Conservation (phyloP, 1,140 invertebrate species). For the Pinna nobilis region DNA sequence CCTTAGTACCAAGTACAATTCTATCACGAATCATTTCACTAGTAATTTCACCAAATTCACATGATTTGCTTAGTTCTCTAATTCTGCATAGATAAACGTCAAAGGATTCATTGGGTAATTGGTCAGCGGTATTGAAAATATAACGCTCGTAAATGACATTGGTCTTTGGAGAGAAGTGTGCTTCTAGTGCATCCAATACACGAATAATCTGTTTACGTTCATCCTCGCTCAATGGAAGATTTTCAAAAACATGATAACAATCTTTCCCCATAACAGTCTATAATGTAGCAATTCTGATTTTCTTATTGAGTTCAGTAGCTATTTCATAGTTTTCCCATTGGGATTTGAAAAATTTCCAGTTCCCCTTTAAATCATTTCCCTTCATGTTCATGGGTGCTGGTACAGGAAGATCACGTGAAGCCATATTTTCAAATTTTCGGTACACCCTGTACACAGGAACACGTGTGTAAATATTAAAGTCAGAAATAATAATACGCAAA, state of each 20-base stretch:
- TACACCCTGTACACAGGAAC: too few relatives aligned
- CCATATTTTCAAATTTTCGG: not conserved
- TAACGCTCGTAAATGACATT: constrained; percentile 18
- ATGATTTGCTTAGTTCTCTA: not conserved
- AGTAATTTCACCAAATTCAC: not conserved
- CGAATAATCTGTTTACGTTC: not conserved
- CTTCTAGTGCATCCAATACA: constrained; percentile 5
- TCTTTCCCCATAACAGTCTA: constrained; percentile 17
- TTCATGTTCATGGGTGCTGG: too few relatives aligned
- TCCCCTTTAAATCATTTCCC: too few relatives aligned
- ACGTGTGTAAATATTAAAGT: not conserved
- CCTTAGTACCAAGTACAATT: not conserved
- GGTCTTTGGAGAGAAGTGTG: constrained; percentile 12
- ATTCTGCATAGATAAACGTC: constrained; percentile 2
- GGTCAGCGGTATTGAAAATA: constrained; percentile 19
- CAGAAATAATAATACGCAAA: too few relatives aligned
- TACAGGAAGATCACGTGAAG: constrained; percentile 1
- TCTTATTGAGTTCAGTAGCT: constrained; percentile 2
- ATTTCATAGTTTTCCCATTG: constrained; percentile 19
- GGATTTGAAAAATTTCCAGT: constrained; percentile 20
- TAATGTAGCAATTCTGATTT: constrained; percentile 11
- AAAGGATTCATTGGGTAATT: constrained; percentile 6
- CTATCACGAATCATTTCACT: not conserved
- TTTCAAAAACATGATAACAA: constrained; percentile 8
- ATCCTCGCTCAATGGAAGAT: not conserved